Percentiles rank a stretch among this genome's conserved stretches.
These are phyloP conservation scores for Clinocottus analis DNA, from an alignment of 2,113 vertebrate genomes.

Conservation along the genomic window DNA sequence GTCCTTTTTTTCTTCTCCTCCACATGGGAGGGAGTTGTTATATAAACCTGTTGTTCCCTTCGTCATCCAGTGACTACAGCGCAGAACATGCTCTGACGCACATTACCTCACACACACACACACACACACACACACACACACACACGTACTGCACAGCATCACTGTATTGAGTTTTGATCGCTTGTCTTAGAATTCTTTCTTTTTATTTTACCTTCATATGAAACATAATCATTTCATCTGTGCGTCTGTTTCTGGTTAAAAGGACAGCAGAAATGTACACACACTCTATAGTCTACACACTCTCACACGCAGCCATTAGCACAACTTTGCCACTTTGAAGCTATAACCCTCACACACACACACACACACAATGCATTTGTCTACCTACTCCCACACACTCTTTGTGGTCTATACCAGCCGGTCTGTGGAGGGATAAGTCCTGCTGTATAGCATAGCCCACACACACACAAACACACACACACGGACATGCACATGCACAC, in stretches of 20 bases:
- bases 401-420: background rate
- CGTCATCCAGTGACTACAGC: slow-evolving; percentile 42
- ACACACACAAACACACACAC: slow-evolving; percentile 2
- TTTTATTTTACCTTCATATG: slow-evolving; percentile 3
- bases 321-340: background rate
- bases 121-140: background rate
- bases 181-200: background rate
- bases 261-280: background rate
- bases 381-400: slow-evolving; percentile 19
- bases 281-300: background rate
- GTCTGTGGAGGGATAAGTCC: background rate
- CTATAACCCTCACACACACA: background rate
- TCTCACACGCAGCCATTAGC: background rate
- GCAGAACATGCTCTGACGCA: slow-evolving; percentile 34
- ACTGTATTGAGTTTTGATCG: background rate
- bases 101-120: background rate
- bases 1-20: slow-evolving; percentile 16
- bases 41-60: slow-evolving; percentile 65
- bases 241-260: background rate
- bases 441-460: background rate
- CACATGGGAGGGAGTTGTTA: slow-evolving; percentile 48
- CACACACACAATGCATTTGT: background rate
- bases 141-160: background rate
- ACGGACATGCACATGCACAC: background rate
- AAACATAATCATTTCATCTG: background rate